Conservation (phyloP, 2,797 vertebrate species). For the Pteronotus mesoamericanus region DNA sequence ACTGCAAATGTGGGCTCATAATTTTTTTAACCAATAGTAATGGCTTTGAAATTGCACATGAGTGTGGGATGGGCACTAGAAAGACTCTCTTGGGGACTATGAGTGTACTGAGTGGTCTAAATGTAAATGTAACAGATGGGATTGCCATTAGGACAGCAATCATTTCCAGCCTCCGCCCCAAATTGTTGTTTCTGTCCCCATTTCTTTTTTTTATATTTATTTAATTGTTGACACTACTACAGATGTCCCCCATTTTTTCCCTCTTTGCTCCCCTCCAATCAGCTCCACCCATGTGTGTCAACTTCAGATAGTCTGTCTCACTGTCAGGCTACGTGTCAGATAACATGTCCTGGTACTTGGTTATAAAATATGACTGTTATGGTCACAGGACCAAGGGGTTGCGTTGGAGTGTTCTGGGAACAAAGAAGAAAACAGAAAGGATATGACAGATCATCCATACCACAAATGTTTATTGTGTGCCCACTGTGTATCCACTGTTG, state of each 20-base stretch:
- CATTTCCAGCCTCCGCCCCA: not conserved
- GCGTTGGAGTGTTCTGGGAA: not conserved
- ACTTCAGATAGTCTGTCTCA: constrained; percentile 5
- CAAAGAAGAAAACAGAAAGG: not conserved
- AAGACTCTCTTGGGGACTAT: constrained; percentile 10
- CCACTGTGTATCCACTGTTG: not conserved
- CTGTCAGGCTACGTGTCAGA: not conserved
- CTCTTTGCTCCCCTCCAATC: not conserved
- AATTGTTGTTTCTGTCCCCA: constrained; percentile 1
- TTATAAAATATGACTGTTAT: not conserved
- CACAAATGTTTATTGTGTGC: not conserved
- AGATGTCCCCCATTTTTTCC: not conserved
- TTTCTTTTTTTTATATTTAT: not conserved
- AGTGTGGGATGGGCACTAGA: not conserved
- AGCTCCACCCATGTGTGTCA: not conserved
- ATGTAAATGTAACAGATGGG: constrained; percentile 34
- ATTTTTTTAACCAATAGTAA: constrained; percentile 22
- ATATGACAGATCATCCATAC: not conserved
- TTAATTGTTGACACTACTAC: not conserved
- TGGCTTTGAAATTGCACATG: constrained; percentile 41
- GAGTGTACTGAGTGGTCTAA: not conserved
- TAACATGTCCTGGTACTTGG: not conserved
- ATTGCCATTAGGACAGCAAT: constrained; percentile 33
- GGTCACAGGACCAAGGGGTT: not conserved
- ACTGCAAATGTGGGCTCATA: constrained; percentile 4